These are phyloP conservation scores for Deilephila porcellus DNA, from an alignment of 2,888 invertebrate genomes.

Conservation along the genomic window DNA sequence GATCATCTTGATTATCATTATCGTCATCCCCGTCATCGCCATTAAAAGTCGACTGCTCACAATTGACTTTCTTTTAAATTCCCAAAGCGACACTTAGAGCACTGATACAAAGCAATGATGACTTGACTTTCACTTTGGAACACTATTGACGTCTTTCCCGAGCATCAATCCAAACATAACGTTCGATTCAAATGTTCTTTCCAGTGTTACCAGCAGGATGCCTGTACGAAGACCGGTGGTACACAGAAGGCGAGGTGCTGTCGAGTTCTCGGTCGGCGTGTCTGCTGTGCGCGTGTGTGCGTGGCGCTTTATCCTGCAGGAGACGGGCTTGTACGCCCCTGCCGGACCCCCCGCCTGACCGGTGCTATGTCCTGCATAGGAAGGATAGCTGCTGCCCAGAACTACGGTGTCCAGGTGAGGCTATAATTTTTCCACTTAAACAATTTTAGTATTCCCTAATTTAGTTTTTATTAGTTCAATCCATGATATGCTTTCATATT, in stretches of 20 bases:
- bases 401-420: slow-evolving; percentile 88
- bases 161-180: neutral
- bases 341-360: slow-evolving; percentile 89
- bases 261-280: slow-evolving; percentile 89
- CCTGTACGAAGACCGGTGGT: slow-evolving; percentile 88
- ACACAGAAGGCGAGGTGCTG: slow-evolving; percentile 87
- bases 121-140: no score
- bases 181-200: slow-evolving; percentile 31
- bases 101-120: no score
- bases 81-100: no score
- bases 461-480: no score
- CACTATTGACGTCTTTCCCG: no score
- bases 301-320: slow-evolving; percentile 90
- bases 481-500: no score
- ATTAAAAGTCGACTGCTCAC: no score
- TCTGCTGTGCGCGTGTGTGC: slow-evolving; percentile 89
- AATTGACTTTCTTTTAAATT: no score
- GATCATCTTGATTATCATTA: no score
- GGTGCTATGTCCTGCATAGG: slow-evolving; percentile 89
- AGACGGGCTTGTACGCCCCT: slow-evolving; percentile 90
- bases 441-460: no score
- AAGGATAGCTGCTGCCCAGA: slow-evolving; percentile 91
- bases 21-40: no score
- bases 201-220: slow-evolving; percentile 81
- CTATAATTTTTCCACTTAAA: no score